Evolutionary conservation across 2,113 vertebrate genomes (phyloP), one percentile per base, ranked within the genome.

Genomic region (Cebus imitator): DNA sequence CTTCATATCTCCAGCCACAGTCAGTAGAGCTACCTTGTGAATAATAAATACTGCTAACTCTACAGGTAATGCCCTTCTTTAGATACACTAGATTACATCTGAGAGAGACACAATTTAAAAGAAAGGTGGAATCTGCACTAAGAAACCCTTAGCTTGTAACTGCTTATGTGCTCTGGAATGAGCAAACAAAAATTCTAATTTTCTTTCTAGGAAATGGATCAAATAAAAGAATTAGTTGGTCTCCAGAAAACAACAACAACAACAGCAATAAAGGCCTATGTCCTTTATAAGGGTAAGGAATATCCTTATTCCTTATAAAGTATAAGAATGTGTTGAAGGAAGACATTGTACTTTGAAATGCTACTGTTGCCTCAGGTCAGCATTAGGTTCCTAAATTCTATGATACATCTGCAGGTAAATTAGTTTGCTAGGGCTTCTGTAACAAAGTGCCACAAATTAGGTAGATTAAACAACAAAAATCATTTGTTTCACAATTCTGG

Each of bases 161-260:
- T 96, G 10, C 3, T 85, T 57, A 37, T 61, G 11, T 52, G 25
- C 18, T 92, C 23, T 90, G 7, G 27, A 90, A 40, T 61, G 55
- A 89, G n/a, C 45, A 95, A 92, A 66, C 73, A 55, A 85, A 20
- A 82, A 61, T 88, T 96, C 3, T 45, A 11, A 35, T 55, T 83
- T 72, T 79, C 83, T 78, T 81, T 50, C 25, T 75, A 30, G 17
- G 11, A 86, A 73, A 79, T 94, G 48, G 27, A n/a, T 35, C 64
- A 96, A 94, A 81, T 92, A 64, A 89, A 96, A 96, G 57, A 95
- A 27, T 94, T 91, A 87, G 7, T 64, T 95, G 58, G 84, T 27
- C 27, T 92, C 35, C 21, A 85, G 45, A 18, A 86, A 70, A 96
- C 43, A n/a, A 61, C 45, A 13, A 64, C 27, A 87, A 37, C 2